Evolutionary conservation across 1,140 invertebrate species (phyloP), one percentile per base, ranked within the genome.

Genomic region (Cherax quadricarinatus): DNA sequence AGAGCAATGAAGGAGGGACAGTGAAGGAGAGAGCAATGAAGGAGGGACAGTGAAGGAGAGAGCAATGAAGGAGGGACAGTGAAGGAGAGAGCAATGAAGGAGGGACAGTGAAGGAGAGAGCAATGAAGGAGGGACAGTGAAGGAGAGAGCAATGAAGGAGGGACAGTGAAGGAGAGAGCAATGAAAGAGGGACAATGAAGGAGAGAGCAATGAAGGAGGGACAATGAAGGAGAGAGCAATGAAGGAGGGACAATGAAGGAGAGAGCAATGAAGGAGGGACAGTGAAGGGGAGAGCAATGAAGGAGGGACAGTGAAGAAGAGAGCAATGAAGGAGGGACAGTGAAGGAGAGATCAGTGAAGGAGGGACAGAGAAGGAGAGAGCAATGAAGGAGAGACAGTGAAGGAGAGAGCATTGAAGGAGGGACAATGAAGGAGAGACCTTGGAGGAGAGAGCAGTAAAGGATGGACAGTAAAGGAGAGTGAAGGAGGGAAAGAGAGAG

Each of bases 111-210:
- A 2, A 41, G 30, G 30, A 41, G 30, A 41, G 30, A 41, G 30
- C 30, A 41, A 2, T 41, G 30, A 41, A 41, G 30, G 30, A 1
- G 30, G 2, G 30, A 41, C 30, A 41, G 30, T 41, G 73, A 78
- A n/a, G n/a, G 73, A 78, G 73, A 78, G 73, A n/a, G n/a, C n/a
- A n/a, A n/a, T 18, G 73, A 78, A n/a, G n/a, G 73, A 78, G 73
- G 5, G 73, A 78, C 12, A 78, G 73, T 18, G 73, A 78, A n/a
- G n/a, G 73, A 3, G 73, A 78, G 73, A 78, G 73, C 21, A 41
- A 4, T n/a, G 73, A 41, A 78, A 0, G 73, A 24, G 21, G 73
- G 10, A 78, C 0, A 2, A 2, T n/a, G 30, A 2, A 41, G 30
- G 2, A 41, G 73, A 16, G n/a, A n/a, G n/a, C n/a, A n/a, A n/a